Evolutionary conservation across 2,888 invertebrate species (phyloP).

Genomic region (Leucania comma): DNA sequence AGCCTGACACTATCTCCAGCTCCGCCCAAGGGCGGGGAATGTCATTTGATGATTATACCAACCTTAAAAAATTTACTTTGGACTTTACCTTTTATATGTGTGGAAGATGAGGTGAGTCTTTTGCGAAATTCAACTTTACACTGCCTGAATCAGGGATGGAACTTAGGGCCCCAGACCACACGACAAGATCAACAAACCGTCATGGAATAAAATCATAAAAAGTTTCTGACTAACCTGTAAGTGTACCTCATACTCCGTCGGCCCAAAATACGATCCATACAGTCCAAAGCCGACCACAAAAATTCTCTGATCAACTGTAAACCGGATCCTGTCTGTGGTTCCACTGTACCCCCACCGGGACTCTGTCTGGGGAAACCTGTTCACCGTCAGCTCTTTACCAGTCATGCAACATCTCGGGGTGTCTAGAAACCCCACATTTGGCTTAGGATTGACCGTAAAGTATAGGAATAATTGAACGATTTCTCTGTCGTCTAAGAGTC

Average conservation of each 20-base stretch:
- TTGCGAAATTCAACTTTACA: too few species aligned
- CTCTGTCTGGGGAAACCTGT: constrained; percentile 94
- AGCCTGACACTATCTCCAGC: too few species aligned
- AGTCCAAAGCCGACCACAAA: constrained; percentile 96
- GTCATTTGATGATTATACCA: too few species aligned
- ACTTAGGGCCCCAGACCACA: too few species aligned
- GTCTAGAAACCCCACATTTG: constrained; percentile 93
- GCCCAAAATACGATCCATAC: constrained; percentile 95
- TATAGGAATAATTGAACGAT: constrained; percentile 94
- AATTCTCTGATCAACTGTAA: constrained; percentile 95
- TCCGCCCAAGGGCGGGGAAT: too few species aligned
- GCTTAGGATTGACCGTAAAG: constrained; percentile 94
- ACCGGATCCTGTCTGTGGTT: constrained; percentile 95
- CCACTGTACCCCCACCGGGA: constrained; percentile 96
- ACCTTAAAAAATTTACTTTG: too few species aligned
- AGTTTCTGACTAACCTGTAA: constrained; percentile 85
- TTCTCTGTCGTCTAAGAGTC: constrained; percentile 94
- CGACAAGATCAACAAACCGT: too few species aligned
- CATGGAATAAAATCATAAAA: neutral
- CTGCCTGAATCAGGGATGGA: too few species aligned
- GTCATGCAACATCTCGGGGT: constrained; percentile 94
- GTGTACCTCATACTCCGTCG: constrained; percentile 94
- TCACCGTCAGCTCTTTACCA: constrained; percentile 94
- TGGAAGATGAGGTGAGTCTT: too few species aligned
- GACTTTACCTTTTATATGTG: too few species aligned